Percentiles rank a stretch among this genome's conserved stretches.
Evolutionary conservation across 2,113 vertebrate genomes (phyloP).

Genomic region (Nansenia antarctica): DNA sequence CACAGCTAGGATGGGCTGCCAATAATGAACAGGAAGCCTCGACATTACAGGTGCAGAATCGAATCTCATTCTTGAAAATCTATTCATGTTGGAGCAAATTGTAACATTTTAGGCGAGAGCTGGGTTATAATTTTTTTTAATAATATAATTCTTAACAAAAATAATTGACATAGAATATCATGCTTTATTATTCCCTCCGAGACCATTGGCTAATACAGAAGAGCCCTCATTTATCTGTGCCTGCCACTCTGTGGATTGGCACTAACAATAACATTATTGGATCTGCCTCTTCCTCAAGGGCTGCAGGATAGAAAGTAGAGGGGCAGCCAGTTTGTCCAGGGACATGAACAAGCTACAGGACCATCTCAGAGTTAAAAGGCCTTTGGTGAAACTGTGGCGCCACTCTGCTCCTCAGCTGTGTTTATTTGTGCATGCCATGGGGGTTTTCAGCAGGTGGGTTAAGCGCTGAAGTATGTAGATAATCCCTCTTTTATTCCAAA

Average conservation of each 20-base stretch:
- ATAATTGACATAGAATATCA: too few species aligned
- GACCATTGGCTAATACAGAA: too few species aligned
- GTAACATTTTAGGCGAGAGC: too few species aligned
- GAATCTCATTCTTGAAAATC: too few species aligned
- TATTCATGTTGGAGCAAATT: too few species aligned
- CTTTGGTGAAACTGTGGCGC: slow-evolving; percentile 12
- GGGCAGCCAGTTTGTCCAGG: neutral
- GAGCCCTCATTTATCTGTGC: neutral
- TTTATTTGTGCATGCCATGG: slow-evolving; percentile 72
- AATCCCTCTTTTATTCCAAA: slow-evolving; percentile 77
- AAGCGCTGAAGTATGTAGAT: slow-evolving; percentile 61
- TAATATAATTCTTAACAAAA: too few species aligned
- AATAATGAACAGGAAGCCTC: neutral
- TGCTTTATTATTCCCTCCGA: too few species aligned
- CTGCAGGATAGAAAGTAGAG: neutral
- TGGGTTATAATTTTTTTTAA: too few species aligned
- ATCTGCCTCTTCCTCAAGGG: neutral
- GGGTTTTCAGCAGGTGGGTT: slow-evolving; percentile 49
- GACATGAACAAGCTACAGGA: neutral
- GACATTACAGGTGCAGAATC: too few species aligned
- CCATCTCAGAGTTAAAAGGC: neutral
- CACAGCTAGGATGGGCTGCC: neutral
- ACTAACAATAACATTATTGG: neutral
- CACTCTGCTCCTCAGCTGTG: slow-evolving; percentile 50
- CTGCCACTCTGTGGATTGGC: neutral